Conservation (phyloP, 2,888 invertebrate genomes). For the Noctua pronuba region DNA sequence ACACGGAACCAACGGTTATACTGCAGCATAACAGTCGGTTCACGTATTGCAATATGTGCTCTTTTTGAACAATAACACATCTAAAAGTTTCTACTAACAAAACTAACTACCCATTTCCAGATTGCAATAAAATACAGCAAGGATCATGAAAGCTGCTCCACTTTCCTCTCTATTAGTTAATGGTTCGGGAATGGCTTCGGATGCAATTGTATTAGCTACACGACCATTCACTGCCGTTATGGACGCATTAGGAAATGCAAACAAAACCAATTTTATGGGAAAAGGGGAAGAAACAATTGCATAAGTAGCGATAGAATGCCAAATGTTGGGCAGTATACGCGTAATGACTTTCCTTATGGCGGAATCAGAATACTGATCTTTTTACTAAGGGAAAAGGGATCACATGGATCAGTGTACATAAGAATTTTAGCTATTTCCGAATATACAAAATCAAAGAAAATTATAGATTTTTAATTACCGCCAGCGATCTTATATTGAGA, state of each 20-base stretch:
- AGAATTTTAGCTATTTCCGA: background rate
- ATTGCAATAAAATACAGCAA: slow-evolving; percentile 42
- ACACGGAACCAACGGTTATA: background rate
- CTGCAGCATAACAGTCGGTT: too few species aligned
- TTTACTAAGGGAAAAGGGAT: slow-evolving; percentile 9
- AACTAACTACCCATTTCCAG: slow-evolving; percentile 13
- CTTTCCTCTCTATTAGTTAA: slow-evolving; percentile 59
- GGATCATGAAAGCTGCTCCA: slow-evolving; percentile 29
- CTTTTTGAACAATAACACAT: background rate
- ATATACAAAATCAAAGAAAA: background rate
- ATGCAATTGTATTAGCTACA: slow-evolving; percentile 58
- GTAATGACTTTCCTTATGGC: slow-evolving; percentile 45
- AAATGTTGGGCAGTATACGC: slow-evolving; percentile 38
- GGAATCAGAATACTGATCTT: slow-evolving; percentile 36
- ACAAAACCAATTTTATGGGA: slow-evolving; percentile 59
- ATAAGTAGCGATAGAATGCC: slow-evolving; percentile 50
- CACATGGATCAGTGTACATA: background rate
- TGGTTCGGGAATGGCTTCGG: slow-evolving; percentile 40
- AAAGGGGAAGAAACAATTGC: slow-evolving; percentile 47
- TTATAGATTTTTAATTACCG: background rate
- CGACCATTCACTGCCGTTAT: slow-evolving; percentile 45
- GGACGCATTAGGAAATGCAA: slow-evolving; percentile 58
- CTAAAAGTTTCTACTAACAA: slow-evolving; percentile 10
- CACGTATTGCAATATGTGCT: background rate
- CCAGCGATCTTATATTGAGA: background rate